phyloP scores from a whole-genome alignment of 2,797 vertebrate species.

The Sebastes reedi region DNA sequence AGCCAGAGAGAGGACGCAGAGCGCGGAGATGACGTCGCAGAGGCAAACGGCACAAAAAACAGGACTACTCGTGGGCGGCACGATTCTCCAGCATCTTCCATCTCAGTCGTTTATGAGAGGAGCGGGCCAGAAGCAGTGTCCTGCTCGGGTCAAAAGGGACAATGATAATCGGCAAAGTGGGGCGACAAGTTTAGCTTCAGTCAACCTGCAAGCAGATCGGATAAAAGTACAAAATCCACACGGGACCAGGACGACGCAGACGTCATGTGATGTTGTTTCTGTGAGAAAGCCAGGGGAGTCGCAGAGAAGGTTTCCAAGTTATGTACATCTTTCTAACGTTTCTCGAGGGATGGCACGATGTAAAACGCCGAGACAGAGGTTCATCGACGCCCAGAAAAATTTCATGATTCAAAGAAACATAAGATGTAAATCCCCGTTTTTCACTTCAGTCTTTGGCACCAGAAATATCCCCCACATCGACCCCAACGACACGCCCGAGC shows the following conservation, averaged over 20 bases:
- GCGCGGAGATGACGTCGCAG: slow-evolving; percentile 4
- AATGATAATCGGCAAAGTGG: slow-evolving; percentile 18
- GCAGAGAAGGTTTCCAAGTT: slow-evolving; percentile 39
- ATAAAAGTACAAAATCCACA: slow-evolving; percentile 38
- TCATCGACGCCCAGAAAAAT: slow-evolving; percentile 65
- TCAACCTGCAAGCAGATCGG: slow-evolving; percentile 27
- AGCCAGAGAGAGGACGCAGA: slow-evolving; percentile 56
- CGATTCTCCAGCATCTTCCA: slow-evolving; percentile 29
- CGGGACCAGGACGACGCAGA: neutral
- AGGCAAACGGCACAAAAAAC: slow-evolving; percentile 25
- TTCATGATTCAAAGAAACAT: slow-evolving; percentile 61
- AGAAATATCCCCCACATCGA: slow-evolving; percentile 50
- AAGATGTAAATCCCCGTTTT: slow-evolving; percentile 41
- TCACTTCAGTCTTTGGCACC: slow-evolving; percentile 32
- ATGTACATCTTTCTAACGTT: slow-evolving; percentile 30
- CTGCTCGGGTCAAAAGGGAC: slow-evolving; percentile 37
- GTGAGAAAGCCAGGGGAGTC: slow-evolving; percentile 46
- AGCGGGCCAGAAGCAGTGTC: slow-evolving; percentile 39
- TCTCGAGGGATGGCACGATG: slow-evolving; percentile 46
- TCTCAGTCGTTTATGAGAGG: slow-evolving; percentile 40
- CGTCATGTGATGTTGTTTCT: neutral
- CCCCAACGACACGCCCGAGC: slow-evolving; percentile 72
- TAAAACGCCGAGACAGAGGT: slow-evolving; percentile 66
- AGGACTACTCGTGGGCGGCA: neutral
- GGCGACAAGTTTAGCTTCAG: neutral